A percentile compares a stretch with the other conserved stretches of the same genome.
phyloP scores from a whole-genome alignment of 1,140 invertebrate species.

The Calosoma granatense region DNA sequence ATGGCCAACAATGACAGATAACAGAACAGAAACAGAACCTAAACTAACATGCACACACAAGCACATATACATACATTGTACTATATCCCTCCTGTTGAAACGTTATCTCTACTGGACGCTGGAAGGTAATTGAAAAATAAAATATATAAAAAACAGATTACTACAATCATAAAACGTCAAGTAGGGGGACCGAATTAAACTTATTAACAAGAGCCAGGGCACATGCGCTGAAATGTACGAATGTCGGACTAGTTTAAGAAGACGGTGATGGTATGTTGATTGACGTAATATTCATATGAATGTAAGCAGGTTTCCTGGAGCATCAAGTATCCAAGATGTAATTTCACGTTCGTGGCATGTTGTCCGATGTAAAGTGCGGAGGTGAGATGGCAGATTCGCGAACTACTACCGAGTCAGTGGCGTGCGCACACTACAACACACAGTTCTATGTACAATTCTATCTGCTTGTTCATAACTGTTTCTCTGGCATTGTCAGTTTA shows the following conservation, averaged over 20 bases:
- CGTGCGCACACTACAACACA: not conserved
- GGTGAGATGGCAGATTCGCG: not conserved
- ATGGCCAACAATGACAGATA: not conserved
- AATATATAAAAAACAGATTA: no score
- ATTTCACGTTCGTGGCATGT: not conserved
- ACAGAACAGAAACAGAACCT: not conserved
- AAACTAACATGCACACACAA: not conserved
- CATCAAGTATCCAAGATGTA: not conserved
- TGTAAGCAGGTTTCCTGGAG: not conserved
- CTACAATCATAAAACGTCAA: no score
- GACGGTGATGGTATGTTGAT: constrained; percentile 3
- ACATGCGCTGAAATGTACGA: no score
- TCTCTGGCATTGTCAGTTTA: not conserved
- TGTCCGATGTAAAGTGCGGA: constrained; percentile 4
- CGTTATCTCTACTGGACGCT: no score
- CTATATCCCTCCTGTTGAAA: no score
- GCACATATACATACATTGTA: no score
- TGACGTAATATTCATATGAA: constrained; percentile 1
- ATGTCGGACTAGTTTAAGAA: no score
- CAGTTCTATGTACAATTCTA: not conserved
- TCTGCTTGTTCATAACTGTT: not conserved
- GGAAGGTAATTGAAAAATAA: no score
- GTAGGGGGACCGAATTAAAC: no score
- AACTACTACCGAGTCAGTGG: not conserved
- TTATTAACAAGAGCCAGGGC: no score